These are phyloP conservation scores for Toxostoma redivivum DNA, from an alignment of 2,113 vertebrate genomes.

Conservation along the genomic window DNA sequence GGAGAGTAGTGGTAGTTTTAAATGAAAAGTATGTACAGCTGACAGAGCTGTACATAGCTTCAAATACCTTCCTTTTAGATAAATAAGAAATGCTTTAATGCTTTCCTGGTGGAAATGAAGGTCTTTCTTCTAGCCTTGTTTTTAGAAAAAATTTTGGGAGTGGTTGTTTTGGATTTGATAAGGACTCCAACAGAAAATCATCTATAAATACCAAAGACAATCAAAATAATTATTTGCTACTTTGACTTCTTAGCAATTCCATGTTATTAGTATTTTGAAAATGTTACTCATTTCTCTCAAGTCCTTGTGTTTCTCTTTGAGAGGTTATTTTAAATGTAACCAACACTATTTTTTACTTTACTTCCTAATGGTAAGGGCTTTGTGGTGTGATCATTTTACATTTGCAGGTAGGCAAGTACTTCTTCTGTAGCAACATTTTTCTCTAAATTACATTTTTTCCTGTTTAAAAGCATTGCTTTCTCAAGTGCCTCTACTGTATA, in stretches of 20 bases:
- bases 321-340: not conserved
- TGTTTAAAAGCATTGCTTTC: not conserved
- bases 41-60: not conserved
- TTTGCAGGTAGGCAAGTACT: not conserved
- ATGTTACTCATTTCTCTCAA: not conserved
- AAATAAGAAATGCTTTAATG: not conserved
- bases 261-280: not conserved
- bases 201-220: not conserved
- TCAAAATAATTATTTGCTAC: not conserved
- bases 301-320: not conserved
- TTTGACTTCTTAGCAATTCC: not conserved
- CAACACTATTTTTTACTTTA: not conserved
- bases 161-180: not conserved
- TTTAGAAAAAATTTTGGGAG: accelerated
- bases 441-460: not conserved
- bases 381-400: not conserved
- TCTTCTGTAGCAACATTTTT: not conserved
- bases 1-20: not conserved
- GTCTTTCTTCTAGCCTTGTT: not conserved
- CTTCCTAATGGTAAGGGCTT: not conserved
- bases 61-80: not conserved
- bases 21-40: not conserved
- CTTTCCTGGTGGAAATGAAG: not conserved
- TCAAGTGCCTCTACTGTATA: not conserved
- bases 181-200: not conserved